Conservation (phyloP, 2,113 vertebrate species). For the Salvelinus namaycush region DNA sequence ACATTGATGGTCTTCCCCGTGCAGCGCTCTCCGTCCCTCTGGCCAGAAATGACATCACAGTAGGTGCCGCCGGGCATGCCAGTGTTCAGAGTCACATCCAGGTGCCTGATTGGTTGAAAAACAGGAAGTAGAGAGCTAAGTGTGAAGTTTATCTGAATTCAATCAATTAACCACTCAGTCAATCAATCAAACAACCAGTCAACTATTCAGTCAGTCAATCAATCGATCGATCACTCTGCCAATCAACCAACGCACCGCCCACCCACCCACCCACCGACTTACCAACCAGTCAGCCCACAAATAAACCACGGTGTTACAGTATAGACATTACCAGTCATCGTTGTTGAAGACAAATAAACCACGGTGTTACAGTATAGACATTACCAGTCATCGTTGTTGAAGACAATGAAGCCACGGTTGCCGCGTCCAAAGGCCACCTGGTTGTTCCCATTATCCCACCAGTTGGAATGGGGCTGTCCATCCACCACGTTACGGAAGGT, state of each 20-base stretch:
- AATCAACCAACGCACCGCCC: no score
- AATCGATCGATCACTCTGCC: no score
- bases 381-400: slow-evolving; percentile 89
- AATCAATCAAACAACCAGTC: no score
- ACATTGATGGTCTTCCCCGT: slow-evolving; percentile 80
- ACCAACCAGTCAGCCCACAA: not conserved
- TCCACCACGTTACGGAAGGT: slow-evolving; percentile 88
- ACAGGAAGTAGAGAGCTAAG: not conserved
- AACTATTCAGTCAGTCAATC: no score
- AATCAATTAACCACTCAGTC: no score
- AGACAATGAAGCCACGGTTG: slow-evolving; percentile 82
- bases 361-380: not conserved
- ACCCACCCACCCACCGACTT: no score
- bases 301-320: not conserved
- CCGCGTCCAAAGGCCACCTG: slow-evolving; percentile 93
- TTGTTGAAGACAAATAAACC: no score
- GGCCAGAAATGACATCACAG: slow-evolving; percentile 91
- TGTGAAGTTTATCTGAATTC: no score
- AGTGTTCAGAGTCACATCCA: slow-evolving; percentile 79
- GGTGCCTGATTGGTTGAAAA: slow-evolving; percentile 67
- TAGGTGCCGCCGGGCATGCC: slow-evolving; percentile 87
- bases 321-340: slow-evolving; percentile 76
- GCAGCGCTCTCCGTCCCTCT: slow-evolving; percentile 68
- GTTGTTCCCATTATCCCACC: slow-evolving; percentile 92
- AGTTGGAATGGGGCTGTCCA: slow-evolving; percentile 83